Percentiles rank a stretch among this genome's conserved stretches.
Conservation (phyloP, 2,888 invertebrate species). For the Copidosoma aretas region DNA sequence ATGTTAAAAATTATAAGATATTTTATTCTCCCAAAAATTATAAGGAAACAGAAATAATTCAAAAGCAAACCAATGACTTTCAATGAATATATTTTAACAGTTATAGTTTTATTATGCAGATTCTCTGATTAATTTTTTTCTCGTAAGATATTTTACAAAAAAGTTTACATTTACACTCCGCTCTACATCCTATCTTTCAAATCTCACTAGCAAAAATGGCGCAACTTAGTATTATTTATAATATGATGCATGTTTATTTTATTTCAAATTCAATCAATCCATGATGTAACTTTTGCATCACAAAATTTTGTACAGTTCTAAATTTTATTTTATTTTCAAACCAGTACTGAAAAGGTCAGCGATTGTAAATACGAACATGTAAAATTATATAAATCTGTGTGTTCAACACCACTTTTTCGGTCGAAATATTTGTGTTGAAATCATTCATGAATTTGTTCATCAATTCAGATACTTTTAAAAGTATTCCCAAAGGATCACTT, state of each 20-base stretch:
- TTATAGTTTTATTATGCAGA: slow-evolving; percentile 39
- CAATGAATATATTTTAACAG: slow-evolving; percentile 35
- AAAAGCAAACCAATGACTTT: not conserved
- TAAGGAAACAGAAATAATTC: too few species aligned
- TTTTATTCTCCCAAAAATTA: slow-evolving; percentile 2
- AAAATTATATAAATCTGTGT: slow-evolving; percentile 32
- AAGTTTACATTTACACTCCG: slow-evolving; percentile 37
- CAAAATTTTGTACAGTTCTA: not conserved
- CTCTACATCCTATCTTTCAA: slow-evolving; percentile 29
- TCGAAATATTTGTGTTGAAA: slow-evolving; percentile 13
- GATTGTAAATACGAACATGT: slow-evolving; percentile 28
- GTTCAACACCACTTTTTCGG: slow-evolving; percentile 8
- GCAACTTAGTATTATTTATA: slow-evolving; percentile 19
- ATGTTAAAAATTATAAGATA: slow-evolving; percentile 25
- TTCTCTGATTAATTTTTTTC: slow-evolving; percentile 32
- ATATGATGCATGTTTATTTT: slow-evolving; percentile 12
- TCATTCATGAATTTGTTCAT: slow-evolving; percentile 17
- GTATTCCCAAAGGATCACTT: slow-evolving; percentile 17
- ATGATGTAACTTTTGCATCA: slow-evolving; percentile 15
- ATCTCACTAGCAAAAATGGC: slow-evolving; percentile 20
- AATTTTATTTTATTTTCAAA: slow-evolving; percentile 8
- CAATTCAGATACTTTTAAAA: slow-evolving; percentile 27
- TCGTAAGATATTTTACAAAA: slow-evolving; percentile 36
- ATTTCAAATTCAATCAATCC: slow-evolving; percentile 26
- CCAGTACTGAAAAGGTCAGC: slow-evolving; percentile 12